Conservation (phyloP, 2,113 vertebrate genomes). For the Caretta caretta region DNA sequence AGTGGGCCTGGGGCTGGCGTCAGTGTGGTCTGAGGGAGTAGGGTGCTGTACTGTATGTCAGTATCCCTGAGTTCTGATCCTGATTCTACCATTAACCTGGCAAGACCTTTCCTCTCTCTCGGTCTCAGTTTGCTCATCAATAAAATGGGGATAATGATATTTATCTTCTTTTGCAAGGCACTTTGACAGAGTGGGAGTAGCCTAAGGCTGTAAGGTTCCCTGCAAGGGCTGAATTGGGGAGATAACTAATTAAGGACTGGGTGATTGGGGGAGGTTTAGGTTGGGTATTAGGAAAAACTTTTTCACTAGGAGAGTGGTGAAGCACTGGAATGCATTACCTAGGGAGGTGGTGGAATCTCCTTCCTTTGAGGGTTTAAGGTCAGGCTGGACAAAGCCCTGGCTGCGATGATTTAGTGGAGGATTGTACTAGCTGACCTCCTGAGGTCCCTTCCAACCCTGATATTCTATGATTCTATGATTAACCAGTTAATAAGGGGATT, state of each 20-base stretch:
- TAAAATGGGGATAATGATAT: background rate
- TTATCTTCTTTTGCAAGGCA: background rate
- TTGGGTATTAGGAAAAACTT: no score
- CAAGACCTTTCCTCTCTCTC: background rate
- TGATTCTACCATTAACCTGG: background rate
- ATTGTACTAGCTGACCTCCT: no score
- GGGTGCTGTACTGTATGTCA: background rate
- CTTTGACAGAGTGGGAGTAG: background rate
- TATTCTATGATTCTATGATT: no score
- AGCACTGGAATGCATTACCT: no score
- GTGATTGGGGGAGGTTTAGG: no score
- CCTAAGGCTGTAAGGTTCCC: background rate
- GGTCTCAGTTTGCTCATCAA: background rate
- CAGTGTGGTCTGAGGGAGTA: rapidly evolving
- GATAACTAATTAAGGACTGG: background rate
- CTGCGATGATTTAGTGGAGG: no score
- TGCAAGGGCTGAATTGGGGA: background rate
- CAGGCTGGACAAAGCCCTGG: no score
- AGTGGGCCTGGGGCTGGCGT: background rate
- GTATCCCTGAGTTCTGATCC: background rate
- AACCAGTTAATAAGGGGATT: background rate
- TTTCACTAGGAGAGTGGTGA: no score
- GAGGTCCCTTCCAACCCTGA: no score
- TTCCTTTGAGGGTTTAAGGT: no score
- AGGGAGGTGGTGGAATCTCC: no score